Conservation (phyloP, 2,113 vertebrate species). For the Eubucco bourcierii region DNA sequence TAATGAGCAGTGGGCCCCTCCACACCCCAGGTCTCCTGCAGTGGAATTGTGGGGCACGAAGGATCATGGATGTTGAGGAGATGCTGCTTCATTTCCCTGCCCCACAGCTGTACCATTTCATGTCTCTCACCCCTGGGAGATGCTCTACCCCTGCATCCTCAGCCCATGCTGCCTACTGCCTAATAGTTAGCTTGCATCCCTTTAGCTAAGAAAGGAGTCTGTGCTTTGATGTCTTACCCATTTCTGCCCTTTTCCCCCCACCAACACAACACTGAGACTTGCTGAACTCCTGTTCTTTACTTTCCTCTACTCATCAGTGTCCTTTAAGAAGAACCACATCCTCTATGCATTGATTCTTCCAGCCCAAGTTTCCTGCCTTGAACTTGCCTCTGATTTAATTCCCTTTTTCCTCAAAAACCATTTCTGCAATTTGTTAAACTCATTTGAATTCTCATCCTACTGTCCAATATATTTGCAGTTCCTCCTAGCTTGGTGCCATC, state of each 20-base stretch:
- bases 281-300: neutral
- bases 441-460: constrained; percentile 19
- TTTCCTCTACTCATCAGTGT: neutral
- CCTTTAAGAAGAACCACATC: neutral
- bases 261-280: neutral
- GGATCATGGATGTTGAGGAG: neutral
- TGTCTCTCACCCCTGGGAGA: neutral
- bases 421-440: neutral
- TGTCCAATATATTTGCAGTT: neutral
- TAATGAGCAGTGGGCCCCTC: neutral
- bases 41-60: neutral
- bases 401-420: neutral
- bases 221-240: neutral
- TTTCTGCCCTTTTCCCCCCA: neutral
- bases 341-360: neutral
- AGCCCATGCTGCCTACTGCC: neutral
- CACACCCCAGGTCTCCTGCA: neutral
- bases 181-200: neutral
- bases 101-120: neutral
- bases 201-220: neutral
- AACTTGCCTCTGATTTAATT: neutral
- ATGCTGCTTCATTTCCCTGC: neutral
- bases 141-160: neutral
- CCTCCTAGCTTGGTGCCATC: neutral
- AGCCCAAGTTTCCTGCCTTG: neutral